Conservation (phyloP, 2,797 vertebrate genomes). For the Sparus aurata region DNA sequence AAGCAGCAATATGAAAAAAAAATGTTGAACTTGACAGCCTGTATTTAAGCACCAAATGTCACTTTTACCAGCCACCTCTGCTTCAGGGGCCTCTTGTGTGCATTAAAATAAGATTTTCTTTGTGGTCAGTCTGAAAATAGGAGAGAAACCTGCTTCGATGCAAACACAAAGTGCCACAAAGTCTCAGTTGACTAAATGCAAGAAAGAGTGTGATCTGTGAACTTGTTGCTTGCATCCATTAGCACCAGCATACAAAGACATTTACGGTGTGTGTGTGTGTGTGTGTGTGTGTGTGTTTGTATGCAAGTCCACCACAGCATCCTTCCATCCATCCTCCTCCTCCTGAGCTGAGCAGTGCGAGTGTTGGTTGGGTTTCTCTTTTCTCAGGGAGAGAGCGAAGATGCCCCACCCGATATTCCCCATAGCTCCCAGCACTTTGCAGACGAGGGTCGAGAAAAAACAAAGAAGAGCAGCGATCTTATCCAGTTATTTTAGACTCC, state of each 20-base stretch:
- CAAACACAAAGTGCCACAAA: not conserved
- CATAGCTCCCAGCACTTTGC: slow-evolving; percentile 45
- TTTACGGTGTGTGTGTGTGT: not conserved
- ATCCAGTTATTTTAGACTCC: slow-evolving; percentile 24
- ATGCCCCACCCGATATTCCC: slow-evolving; percentile 72
- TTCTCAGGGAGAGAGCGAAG: slow-evolving; percentile 19
- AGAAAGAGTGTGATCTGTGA: slow-evolving; percentile 37
- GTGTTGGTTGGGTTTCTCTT: slow-evolving; percentile 42
- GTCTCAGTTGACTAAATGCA: slow-evolving; percentile 12
- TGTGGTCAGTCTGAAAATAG: not conserved
- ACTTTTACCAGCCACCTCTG: not conserved
- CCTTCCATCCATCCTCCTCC: slow-evolving; percentile 3
- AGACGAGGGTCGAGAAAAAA: slow-evolving; percentile 10
- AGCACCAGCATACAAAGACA: slow-evolving; percentile 25
- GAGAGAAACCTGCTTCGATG: not conserved
- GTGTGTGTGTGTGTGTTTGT: slow-evolving; percentile 17
- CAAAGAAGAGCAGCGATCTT: slow-evolving; percentile 15
- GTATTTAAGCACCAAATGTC: not conserved
- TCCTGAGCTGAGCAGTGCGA: not conserved
- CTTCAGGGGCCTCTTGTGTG: not conserved
- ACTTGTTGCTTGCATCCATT: slow-evolving; percentile 70
- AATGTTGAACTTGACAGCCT: not conserved
- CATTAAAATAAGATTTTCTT: not conserved
- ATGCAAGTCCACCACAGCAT: not conserved
- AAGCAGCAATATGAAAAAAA: not conserved